Evolutionary conservation across 2,113 vertebrate species (phyloP), one percentile per base, ranked within the genome.

Genomic region (Scolopax mira): DNA sequence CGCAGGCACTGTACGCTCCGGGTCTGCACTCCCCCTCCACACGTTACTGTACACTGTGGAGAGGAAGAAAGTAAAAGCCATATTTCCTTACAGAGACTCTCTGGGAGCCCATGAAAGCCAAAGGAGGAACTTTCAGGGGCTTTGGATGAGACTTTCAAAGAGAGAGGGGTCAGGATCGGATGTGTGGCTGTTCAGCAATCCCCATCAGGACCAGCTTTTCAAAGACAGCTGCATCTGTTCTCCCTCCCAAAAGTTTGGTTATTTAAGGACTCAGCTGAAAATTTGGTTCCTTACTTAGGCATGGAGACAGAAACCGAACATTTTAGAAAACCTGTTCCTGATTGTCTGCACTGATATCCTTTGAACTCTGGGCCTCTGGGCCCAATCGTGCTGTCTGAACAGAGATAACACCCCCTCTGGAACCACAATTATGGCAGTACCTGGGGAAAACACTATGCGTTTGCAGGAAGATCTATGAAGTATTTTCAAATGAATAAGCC

Each of bases 11-110:
- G 99, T 60, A 99, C 98, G 0, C 94, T 97, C n/a, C 99, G 98
- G 3, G 96, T 98, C 96, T 99, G 99, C 51, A 99, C 98, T 5
- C 99, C 99, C 42, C 99, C 99, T 3, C 99, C 99, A 21, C 99
- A 99, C 21, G 98, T 99, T 55, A 99, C 99, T 0, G 99, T 99
- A 94, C 99, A 99, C 99, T 99, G 96, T 2, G 75, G 51, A n/a
- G 49, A 61, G 48, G 51, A 46, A 58, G 74, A 52, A 54, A 62
- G 27, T 30, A 52, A 66, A 73, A 78, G 42, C 33, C 1, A 2
- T 5, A 31, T 62, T 16, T 15, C 11, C 22, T 9, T 61, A 31
- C 2, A 37, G 8, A n/a, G 11, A 21, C n/a, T 48, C 35, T 54
- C 51, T 27, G 18, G 25, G 44, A 81, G 73, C 57, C 65, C 39